Evolutionary conservation across 2,113 vertebrate genomes (phyloP).

Genomic region (Psilopsiagon aymara): DNA sequence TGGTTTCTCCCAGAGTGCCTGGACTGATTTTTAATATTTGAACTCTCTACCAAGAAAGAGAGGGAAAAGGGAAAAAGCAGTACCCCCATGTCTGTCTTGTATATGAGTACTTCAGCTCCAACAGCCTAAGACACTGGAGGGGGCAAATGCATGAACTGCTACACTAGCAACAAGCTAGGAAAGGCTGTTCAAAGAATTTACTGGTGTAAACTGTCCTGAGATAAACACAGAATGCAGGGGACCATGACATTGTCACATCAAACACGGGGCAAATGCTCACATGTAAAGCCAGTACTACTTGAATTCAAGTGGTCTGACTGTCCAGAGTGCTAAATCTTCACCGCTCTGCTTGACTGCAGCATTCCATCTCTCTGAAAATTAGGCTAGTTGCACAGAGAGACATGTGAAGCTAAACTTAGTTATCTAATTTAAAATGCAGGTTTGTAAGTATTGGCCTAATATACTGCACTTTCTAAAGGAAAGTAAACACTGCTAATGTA

Average conservation of each 20-base stretch:
- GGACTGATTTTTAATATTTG: background rate
- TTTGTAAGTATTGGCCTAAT: background rate
- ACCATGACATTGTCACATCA: background rate
- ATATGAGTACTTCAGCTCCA: background rate
- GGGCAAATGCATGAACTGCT: background rate
- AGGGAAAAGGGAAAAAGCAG: background rate
- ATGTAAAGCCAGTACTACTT: background rate
- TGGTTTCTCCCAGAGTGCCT: background rate
- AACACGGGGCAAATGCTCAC: background rate
- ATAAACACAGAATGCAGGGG: background rate
- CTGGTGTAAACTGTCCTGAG: background rate
- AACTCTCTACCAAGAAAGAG: background rate
- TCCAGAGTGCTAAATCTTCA: background rate
- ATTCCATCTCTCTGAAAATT: background rate
- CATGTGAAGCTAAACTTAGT: background rate
- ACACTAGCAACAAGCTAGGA: background rate
- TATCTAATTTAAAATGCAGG: background rate
- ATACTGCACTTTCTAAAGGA: background rate
- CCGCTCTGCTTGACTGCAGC: background rate
- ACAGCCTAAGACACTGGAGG: background rate
- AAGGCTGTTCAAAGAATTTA: background rate
- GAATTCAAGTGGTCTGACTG: background rate
- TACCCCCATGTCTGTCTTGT: background rate
- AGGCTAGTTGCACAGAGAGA: background rate
- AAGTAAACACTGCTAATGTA: background rate